phyloP scores from a whole-genome alignment of 2,113 vertebrate species.

The Thunnus maccoyii region DNA sequence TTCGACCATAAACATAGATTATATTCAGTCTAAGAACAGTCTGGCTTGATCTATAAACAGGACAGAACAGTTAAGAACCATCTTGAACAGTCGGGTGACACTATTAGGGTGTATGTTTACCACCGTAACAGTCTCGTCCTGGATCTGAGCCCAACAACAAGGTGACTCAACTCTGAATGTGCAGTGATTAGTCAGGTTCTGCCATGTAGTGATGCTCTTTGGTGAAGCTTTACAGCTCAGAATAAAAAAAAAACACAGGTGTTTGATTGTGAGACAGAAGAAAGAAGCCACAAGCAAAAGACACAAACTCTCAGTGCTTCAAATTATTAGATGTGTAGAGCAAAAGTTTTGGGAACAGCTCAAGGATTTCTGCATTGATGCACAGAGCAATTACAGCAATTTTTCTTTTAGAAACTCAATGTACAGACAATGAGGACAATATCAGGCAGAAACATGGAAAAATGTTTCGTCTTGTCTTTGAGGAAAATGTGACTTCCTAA shows the following conservation, averaged over 20 bases:
- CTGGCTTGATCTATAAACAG: constrained; percentile 56
- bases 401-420: not conserved
- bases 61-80: constrained; percentile 42
- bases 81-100: constrained; percentile 55
- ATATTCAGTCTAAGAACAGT: constrained; percentile 16
- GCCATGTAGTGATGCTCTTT: constrained; percentile 35
- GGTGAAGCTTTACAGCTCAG: constrained; percentile 25
- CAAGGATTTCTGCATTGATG: constrained; percentile 23
- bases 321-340: constrained; percentile 19
- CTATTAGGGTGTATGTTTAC: constrained; percentile 64
- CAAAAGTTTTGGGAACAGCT: constrained; percentile 39
- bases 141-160: constrained; percentile 71
- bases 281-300: not conserved
- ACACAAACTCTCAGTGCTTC: constrained; percentile 19
- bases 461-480: not conserved
- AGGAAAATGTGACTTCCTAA: not conserved
- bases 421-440: not conserved
- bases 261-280: constrained; percentile 13
- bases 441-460: not conserved
- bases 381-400: constrained; percentile 20
- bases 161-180: constrained; percentile 63
- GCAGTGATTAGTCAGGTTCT: constrained; percentile 56
- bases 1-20: constrained; percentile 35
- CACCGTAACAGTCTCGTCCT: constrained; percentile 61
- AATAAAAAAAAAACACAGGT: not conserved